Evolutionary conservation across 2,797 vertebrate species (phyloP), one percentile per base, ranked within the genome.

Genomic region (Botia almorhae): DNA sequence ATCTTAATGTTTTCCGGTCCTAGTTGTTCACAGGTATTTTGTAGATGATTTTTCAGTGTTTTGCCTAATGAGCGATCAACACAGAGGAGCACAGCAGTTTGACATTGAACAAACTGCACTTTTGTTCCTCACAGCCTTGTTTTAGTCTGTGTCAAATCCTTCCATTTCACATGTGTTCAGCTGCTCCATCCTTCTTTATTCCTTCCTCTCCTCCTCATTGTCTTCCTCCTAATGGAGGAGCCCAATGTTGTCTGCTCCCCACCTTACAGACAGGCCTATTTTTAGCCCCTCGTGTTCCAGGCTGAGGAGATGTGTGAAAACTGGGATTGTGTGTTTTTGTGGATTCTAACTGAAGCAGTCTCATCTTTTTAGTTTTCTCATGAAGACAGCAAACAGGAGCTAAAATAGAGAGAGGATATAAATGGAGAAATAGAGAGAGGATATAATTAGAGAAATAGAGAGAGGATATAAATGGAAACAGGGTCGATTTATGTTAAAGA

Each of bases 211-310:
- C 85, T 83, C 74, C 80, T 86, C 82, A 73, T 83, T 74, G 56
- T 76, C 64, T 83, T 43, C 83, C 80, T 84, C 69, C 46, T 85
- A 81, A 82, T 76, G 69, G 86, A 85, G 84, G 82, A 89, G 76
- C 75, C 60, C 69, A 53, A 75, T 69, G 82, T 86, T 60, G 56
- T 81, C 74, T 75, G 70, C 85, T 76, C 85, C 86, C 89, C 73
- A 86, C 87, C 87, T 89, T 87, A 89, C 69, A 76, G 81, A 63
- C 84, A 61, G 85, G 85, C 88, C 91, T 94, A 94, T 94, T 93
- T 93, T 92, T 94, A 93, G 92, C 90, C 85, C 88, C 91, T 92
- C 84, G 88, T 93, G 90, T 90, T 84, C 82, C 78, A 86, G 83
- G 83, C 90, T 84, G 88, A 90, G 86, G 86, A 89, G 87, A 83